Evolutionary conservation across 1,140 invertebrate species (phyloP), one percentile per base, ranked within the genome.

Genomic region (Drosophila pectinifera): DNA sequence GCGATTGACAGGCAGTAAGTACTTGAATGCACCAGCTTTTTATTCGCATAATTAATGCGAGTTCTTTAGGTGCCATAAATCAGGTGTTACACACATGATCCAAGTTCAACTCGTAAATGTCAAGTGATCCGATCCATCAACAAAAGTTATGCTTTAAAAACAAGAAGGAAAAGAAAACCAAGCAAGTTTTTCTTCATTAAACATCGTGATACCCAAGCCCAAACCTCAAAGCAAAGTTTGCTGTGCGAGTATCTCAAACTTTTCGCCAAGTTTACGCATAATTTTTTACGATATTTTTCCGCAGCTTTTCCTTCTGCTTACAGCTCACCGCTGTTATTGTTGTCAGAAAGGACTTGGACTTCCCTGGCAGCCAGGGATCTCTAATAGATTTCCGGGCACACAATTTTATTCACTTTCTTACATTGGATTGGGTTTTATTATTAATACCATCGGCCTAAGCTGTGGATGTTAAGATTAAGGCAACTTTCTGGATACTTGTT

Each of bases 201-300:
- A 70, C 65, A 57, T 70, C 42, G 26, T 22, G 49, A 56, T 70
- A 56, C 41, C 49, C 48, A 36, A 70, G 8, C 14, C 41, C 34
- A 69, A 58, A 46, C 31, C 64, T 69, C 42, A 45, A 39, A 13
- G 49, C 8, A 70, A 70, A 70, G n/a, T 70, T 70, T 14, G 6
- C 31, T 56, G 24, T 31, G 38, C 24, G 54, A 54, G 69, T 55
- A 53, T 64, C n/a, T 55, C 24, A 53, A 75, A 76, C 31, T 64
- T 75, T 74, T 68, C 14, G 11, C 72, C 41, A 76, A 76, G 41
- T 76, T 76, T 76, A 59, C 46, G 73, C 62, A 76, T 68, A 76
- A 76, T 76, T 68, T 76, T 76, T 76, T 68, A 68, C 54, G 73
- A 76, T 76, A 68, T 76, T 76, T 65, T 76, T 57, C 59, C 38